Evolutionary conservation across 1,140 invertebrate genomes (phyloP).

Genomic region (Ips nitidus): DNA sequence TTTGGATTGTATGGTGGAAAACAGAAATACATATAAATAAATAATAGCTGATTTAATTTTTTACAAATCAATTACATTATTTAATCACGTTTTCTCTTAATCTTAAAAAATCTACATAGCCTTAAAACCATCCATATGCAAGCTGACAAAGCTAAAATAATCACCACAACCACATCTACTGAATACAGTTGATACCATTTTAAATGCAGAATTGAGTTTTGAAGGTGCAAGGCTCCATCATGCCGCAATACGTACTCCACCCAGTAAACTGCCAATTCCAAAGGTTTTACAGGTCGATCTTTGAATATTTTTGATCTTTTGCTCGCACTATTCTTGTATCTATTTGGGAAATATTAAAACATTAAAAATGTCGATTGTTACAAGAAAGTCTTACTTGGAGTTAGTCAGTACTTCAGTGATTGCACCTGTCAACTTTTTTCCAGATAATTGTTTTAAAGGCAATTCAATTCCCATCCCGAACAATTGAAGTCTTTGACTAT

Average conservation of each 20-base stretch:
- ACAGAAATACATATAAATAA: too few species aligned
- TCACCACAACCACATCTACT: constrained; percentile 44
- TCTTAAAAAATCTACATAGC: too few species aligned
- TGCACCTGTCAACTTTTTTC: constrained; percentile 1
- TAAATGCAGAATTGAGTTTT: constrained; percentile 60
- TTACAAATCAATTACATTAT: too few species aligned
- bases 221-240: constrained; percentile 65
- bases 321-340: constrained; percentile 50
- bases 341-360: constrained; percentile 1
- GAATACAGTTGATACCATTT: constrained; percentile 56
- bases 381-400: neutral
- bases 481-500: constrained; percentile 42
- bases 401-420: neutral
- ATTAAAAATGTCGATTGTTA: neutral
- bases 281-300: constrained; percentile 57
- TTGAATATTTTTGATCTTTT: constrained; percentile 56
- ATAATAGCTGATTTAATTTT: too few species aligned
- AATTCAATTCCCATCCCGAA: constrained; percentile 43
- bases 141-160: constrained; percentile 7
- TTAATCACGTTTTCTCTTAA: too few species aligned
- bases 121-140: neutral
- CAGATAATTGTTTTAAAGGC: constrained; percentile 46
- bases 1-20: too few species aligned
- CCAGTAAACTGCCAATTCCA: constrained; percentile 68
- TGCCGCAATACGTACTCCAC: constrained; percentile 69